Conservation (phyloP, 2,797 vertebrate species). For the Bradypodion ventrale region DNA sequence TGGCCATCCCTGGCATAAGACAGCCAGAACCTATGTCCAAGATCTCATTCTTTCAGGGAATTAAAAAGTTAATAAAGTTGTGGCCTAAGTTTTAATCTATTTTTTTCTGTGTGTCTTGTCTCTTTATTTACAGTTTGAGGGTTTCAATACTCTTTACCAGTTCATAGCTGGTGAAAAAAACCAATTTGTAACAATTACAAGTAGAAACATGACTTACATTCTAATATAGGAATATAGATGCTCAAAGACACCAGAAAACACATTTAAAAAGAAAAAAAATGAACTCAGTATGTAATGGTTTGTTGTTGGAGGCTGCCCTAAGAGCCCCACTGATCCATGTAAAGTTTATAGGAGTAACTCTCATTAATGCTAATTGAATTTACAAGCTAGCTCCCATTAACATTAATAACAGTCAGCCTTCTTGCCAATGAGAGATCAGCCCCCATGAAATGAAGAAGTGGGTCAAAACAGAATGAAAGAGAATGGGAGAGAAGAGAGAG, state of each 20-base stretch:
- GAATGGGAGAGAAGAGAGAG: neutral
- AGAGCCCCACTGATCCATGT: neutral
- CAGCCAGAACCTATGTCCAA: too few relatives aligned
- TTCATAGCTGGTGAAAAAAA: too few relatives aligned
- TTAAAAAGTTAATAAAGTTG: too few relatives aligned
- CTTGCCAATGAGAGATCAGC: slow-evolving; percentile 10
- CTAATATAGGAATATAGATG: neutral
- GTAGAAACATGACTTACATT: neutral
- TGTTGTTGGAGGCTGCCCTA: neutral
- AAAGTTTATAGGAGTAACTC: slow-evolving; percentile 22
- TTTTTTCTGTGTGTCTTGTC: too few relatives aligned
- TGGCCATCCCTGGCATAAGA: too few relatives aligned
- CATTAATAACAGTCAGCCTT: neutral
- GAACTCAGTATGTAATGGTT: neutral
- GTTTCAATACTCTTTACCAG: too few relatives aligned
- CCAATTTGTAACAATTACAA: neutral
- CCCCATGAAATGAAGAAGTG: neutral
- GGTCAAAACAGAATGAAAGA: slow-evolving; percentile 5
- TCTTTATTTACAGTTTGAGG: too few relatives aligned
- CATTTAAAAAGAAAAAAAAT: too few relatives aligned
- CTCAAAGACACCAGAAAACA: neutral
- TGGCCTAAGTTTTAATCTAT: too few relatives aligned
- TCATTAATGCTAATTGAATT: neutral
- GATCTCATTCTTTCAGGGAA: too few relatives aligned
- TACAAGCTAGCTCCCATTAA: neutral